phyloP scores from a whole-genome alignment of 2,113 vertebrate genomes.

The Osmerus mordax region DNA sequence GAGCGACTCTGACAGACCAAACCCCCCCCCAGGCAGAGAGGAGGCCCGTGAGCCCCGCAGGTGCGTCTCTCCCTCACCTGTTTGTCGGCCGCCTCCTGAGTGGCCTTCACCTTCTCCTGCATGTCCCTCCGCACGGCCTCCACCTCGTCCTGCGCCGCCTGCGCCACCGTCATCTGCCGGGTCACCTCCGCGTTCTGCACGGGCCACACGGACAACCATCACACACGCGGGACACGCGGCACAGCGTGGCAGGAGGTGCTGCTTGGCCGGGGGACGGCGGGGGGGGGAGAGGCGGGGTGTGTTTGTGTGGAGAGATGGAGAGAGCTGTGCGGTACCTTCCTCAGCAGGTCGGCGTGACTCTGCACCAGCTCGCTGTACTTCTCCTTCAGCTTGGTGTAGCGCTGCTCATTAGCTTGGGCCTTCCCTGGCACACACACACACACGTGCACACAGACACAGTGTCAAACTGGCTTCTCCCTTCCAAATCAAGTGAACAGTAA shows the following conservation, averaged over 20 bases:
- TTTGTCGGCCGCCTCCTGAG: slow-evolving; percentile 79
- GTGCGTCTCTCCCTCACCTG: slow-evolving; percentile 71
- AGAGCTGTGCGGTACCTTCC: slow-evolving; percentile 77
- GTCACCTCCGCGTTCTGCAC: slow-evolving; percentile 92
- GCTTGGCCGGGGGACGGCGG: background rate
- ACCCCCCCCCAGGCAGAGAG: background rate
- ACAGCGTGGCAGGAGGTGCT: background rate
- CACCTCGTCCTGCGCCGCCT: slow-evolving; percentile 85
- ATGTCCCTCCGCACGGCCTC: slow-evolving; percentile 86
- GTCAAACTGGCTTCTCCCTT: too few species aligned
- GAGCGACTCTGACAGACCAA: too few species aligned
- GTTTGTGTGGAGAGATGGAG: background rate
- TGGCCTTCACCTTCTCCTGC: slow-evolving; percentile 82
- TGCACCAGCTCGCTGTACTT: slow-evolving; percentile 95
- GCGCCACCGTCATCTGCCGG: slow-evolving; percentile 86
- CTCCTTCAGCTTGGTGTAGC: slow-evolving; percentile 95
- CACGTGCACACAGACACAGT: background rate
- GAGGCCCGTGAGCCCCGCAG: background rate
- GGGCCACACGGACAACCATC: slow-evolving; percentile 14
- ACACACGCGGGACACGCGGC: background rate
- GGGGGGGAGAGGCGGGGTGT: background rate
- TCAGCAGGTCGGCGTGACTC: slow-evolving; percentile 90
- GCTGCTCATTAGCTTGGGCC: slow-evolving; percentile 93
- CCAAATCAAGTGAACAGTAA: background rate
- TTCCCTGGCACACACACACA: slow-evolving; percentile 70